phyloP scores from a whole-genome alignment of 2,797 vertebrate genomes.

The Chaunax sp. region DNA sequence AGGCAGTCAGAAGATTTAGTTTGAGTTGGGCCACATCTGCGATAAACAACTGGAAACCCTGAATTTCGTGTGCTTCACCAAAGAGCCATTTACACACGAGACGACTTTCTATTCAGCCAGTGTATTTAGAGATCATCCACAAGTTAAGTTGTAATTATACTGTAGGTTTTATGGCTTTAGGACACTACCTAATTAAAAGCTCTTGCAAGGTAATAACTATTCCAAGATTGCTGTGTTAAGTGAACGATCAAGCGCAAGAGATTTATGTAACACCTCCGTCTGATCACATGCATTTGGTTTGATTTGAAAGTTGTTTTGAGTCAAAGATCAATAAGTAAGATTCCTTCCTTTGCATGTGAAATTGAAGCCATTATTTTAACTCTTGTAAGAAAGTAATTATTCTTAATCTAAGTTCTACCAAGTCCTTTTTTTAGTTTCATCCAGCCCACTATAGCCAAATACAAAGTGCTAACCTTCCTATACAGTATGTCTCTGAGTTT shows the following conservation, averaged over 20 bases:
- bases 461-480: neutral
- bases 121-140: conserved; percentile 9
- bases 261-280: conserved; percentile 15
- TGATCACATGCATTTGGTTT: neutral
- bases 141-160: conserved; percentile 8
- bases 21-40: neutral
- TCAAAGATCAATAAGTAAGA: too few relatives aligned
- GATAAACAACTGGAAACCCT: conserved; percentile 1
- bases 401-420: neutral
- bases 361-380: conserved; percentile 2
- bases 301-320: neutral
- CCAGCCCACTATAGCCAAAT: neutral
- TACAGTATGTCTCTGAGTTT: too few relatives aligned
- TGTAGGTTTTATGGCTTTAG: neutral
- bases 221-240: conserved; percentile 19
- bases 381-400: neutral
- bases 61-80: neutral
- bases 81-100: neutral
- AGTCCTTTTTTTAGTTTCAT: neutral
- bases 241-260: conserved; percentile 27
- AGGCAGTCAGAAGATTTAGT: conserved; percentile 4
- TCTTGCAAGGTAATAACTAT: neutral
- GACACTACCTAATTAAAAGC: neutral
- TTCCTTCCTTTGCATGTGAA: conserved; percentile 1
- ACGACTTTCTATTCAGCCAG: conserved; percentile 4